Conservation (phyloP, 2,888 invertebrate genomes). For the Neelides folsomi region DNA sequence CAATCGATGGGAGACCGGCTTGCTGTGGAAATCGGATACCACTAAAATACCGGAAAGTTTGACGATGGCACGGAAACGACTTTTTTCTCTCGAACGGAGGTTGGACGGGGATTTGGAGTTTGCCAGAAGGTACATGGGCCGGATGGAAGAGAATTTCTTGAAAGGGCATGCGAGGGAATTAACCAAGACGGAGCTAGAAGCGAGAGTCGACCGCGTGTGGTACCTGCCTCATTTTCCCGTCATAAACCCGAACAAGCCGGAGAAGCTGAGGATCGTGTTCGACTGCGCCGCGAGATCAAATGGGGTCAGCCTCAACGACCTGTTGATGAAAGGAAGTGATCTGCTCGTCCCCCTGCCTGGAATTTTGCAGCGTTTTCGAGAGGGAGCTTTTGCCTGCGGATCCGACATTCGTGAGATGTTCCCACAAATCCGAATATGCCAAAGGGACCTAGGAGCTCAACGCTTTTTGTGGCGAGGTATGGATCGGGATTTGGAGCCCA, state of each 20-base stretch:
- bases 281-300: slow-evolving; percentile 6
- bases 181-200: background rate
- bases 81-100: no score
- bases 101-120: no score
- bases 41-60: no score
- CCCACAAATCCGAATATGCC: slow-evolving; percentile 9
- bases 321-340: slow-evolving; percentile 11
- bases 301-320: slow-evolving; percentile 3
- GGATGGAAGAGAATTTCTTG: no score
- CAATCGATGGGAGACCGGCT: no score
- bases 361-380: slow-evolving; percentile 14
- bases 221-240: slow-evolving; percentile 17
- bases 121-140: no score
- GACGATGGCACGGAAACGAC: no score
- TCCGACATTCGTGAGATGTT: slow-evolving; percentile 23
- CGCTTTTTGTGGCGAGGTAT: slow-evolving; percentile 16
- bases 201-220: slow-evolving; percentile 2
- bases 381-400: slow-evolving; percentile 7
- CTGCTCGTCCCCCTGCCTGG: slow-evolving; percentile 10
- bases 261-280: slow-evolving; percentile 15
- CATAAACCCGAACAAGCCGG: slow-evolving; percentile 13
- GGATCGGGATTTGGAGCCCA: slow-evolving; percentile 1
- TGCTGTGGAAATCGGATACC: no score
- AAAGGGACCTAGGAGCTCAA: slow-evolving; percentile 10
- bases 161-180: background rate